Evolutionary conservation across 2,113 vertebrate genomes (phyloP).

Genomic region (Tupaia tana): DNA sequence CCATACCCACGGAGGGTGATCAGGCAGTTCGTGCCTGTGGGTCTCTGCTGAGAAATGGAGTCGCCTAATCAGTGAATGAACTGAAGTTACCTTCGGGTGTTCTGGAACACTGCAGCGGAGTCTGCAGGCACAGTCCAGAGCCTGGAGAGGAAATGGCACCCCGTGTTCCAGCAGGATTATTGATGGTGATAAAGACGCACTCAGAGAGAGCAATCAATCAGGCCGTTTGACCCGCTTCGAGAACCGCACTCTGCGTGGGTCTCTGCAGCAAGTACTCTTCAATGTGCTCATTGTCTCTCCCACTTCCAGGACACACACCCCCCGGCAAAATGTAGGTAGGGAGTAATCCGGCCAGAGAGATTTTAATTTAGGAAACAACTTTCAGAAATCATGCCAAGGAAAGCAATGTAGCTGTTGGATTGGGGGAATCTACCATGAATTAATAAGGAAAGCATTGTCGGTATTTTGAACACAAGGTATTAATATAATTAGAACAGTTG

Average conservation of each 20-base stretch:
- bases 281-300: background rate
- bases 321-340: background rate
- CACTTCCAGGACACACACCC: background rate
- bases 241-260: background rate
- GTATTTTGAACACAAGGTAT: slow-evolving; percentile 21
- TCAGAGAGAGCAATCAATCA: slow-evolving; percentile 46
- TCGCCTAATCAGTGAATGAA: background rate
- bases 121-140: background rate
- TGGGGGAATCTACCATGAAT: background rate
- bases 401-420: slow-evolving; percentile 12
- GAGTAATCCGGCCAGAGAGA: background rate
- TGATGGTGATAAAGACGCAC: slow-evolving; percentile 60
- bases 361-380: slow-evolving; percentile 1
- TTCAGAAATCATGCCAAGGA: background rate
- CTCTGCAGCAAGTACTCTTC: background rate
- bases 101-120: slow-evolving; percentile 21
- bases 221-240: slow-evolving; percentile 35
- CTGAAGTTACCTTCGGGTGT: background rate
- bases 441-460: background rate
- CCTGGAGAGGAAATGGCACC: slow-evolving; percentile 2
- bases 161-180: slow-evolving; percentile 27
- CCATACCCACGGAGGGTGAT: background rate
- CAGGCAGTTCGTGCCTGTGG: background rate
- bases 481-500: background rate
- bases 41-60: background rate